Base-by-base conservation (phyloP, 2,888 invertebrate genomes). In the Tanypteryx hageni region DNA sequence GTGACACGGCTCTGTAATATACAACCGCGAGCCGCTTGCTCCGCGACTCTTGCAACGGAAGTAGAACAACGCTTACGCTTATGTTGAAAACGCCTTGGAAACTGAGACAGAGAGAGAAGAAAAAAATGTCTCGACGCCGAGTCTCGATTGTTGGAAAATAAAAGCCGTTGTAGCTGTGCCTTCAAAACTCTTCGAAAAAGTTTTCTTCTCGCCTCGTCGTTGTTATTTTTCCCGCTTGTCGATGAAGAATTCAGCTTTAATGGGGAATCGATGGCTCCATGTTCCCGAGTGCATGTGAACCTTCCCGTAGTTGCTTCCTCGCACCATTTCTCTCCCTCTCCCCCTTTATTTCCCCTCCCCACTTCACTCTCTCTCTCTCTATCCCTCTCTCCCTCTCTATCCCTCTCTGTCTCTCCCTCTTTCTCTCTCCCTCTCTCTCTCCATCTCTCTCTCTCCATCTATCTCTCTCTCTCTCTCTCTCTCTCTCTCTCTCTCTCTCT, bases 241-340 rank as follows among this genome's bases (percentile, higher is more conserved):
- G 89, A 89, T 64, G 44, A 89, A 61, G 59, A 59, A 27, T 86
- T 86, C 18, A 59, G 64, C 31, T 9, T 31, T 64, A 68, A 68
- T 68, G 68, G 64, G 44, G 64, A 89, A 89, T 89, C 64, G 89
- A 89, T 89, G 44, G 44, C 9, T 16, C 10, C 16, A 31, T 44
- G 56, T 22, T 89, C 9, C 64, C 10, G 9, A n/a, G n/a, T 61
- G 61, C 14, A 59, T 86, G 61, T 7, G 86, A 31, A 31, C 18
- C 16, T 11, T 68, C n/a, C 9, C 68, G 13, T 44, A 44, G 44
- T 44, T 14, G 64, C 3, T 16, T 44, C 13, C 13, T 18, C 4
- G 16, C 44, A 2, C 44, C 16, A 16, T 14, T 44, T 31, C 22
- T 16, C 44, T 14, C 31, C 16, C 16, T 16, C 16, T 31, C 14